Evolutionary conservation across 2,113 vertebrate genomes (phyloP).

Genomic region (Cheilinus undulatus): DNA sequence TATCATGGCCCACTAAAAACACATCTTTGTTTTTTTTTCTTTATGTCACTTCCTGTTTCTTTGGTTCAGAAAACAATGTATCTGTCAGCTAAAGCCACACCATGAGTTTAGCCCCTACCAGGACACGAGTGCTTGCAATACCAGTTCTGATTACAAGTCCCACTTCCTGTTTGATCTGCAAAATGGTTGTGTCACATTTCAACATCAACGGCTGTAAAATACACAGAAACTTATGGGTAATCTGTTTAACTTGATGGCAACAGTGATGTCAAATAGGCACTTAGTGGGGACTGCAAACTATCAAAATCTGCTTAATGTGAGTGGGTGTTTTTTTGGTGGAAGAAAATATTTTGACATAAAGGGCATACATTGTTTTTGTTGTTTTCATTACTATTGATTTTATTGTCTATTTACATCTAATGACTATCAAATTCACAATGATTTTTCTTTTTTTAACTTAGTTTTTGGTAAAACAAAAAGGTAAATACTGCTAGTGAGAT

Average conservation of each 20-base stretch:
- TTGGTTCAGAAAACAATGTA: conserved; percentile 51
- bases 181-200: conserved; percentile 13
- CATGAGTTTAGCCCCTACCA: conserved; percentile 31
- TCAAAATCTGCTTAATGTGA: conserved; percentile 66
- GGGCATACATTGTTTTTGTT: conserved; percentile 81
- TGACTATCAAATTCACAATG: conserved; percentile 83
- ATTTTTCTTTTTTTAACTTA: conserved; percentile 85
- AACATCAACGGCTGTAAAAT: conserved; percentile 32
- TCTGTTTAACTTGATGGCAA: conserved; percentile 34
- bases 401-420: conserved; percentile 81
- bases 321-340: conserved; percentile 53
- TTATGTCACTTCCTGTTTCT: conserved; percentile 35
- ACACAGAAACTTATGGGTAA: conserved; percentile 19
- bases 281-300: conserved; percentile 61
- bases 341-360: conserved; percentile 73
- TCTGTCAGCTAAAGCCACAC: conserved; percentile 24
- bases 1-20: conserved; percentile 36
- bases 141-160: conserved; percentile 19
- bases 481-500: conserved; percentile 90
- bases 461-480: conserved; percentile 84
- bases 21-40: conserved; percentile 31
- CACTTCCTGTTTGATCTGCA: conserved; percentile 19
- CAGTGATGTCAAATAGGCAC: conserved; percentile 61
- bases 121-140: conserved; percentile 41
- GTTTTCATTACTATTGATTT: conserved; percentile 71